phyloP scores from a whole-genome alignment of 2,888 invertebrate genomes.

The Ectemnius continuus region DNA sequence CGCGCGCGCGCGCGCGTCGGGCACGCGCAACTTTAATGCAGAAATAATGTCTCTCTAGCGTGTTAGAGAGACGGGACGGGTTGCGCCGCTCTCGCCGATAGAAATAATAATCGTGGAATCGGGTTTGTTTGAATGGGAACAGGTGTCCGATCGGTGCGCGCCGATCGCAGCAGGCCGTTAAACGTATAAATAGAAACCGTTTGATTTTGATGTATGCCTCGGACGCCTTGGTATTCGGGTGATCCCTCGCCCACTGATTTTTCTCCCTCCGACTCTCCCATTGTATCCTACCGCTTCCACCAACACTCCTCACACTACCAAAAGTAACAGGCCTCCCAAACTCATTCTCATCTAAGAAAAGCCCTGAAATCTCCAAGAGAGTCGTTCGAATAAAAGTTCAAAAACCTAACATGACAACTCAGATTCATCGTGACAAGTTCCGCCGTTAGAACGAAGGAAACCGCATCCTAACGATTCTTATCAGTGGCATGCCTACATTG shows the following conservation, averaged over 20 bases:
- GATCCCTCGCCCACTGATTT: conserved; percentile 47
- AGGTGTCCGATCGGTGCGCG: conserved; percentile 65
- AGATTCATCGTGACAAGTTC: neutral
- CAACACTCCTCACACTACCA: neutral
- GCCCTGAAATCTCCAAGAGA: too few relatives aligned
- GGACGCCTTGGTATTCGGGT: conserved; percentile 64
- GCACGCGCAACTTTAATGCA: neutral
- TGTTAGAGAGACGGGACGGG: conserved; percentile 12
- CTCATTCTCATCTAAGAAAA: too few relatives aligned
- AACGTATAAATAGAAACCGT: conserved; percentile 72
- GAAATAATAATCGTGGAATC: conserved; percentile 54
- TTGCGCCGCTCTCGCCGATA: conserved; percentile 42
- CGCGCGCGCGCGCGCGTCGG: too few relatives aligned
- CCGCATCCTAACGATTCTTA: conserved; percentile 17
- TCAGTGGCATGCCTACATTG: conserved; percentile 7
- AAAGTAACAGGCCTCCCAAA: neutral
- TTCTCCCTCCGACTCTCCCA: conserved; percentile 26
- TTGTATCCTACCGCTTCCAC: conserved; percentile 16
- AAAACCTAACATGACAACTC: too few relatives aligned
- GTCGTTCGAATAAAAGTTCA: too few relatives aligned
- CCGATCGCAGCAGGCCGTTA: conserved; percentile 61
- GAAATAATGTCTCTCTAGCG: conserved; percentile 27
- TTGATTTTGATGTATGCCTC: conserved; percentile 74
- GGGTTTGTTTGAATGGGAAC: conserved; percentile 64
- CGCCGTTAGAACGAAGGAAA: neutral